phyloP scores from a whole-genome alignment of 2,888 invertebrate species.

The Andrena minutula region DNA sequence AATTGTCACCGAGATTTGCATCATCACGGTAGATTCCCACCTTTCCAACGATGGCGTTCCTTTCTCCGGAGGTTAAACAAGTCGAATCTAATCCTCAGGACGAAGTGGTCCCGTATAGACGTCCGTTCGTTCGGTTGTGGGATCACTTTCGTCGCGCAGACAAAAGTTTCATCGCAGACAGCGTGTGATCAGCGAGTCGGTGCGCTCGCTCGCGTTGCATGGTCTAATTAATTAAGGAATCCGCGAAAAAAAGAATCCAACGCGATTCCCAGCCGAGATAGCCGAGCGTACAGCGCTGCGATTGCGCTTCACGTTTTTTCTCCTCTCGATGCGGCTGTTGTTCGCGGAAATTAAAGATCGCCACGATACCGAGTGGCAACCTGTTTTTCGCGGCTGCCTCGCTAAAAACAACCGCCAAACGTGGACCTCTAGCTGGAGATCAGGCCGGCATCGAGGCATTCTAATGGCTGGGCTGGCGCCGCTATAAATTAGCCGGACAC shows the following conservation, averaged over 20 bases:
- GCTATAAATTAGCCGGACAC: slow-evolving; percentile 41
- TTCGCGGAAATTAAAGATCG: slow-evolving; percentile 24
- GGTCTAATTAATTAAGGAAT: slow-evolving; percentile 64
- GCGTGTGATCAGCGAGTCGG: slow-evolving; percentile 63
- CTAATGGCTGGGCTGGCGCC: slow-evolving; percentile 42
- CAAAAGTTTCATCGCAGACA: slow-evolving; percentile 37
- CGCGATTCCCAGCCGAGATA: slow-evolving; percentile 56
- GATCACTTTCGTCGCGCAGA: slow-evolving; percentile 55
- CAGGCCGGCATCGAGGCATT: slow-evolving; percentile 1
- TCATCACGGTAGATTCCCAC: too few species aligned
- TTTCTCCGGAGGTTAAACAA: not conserved
- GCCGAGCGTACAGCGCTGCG: not conserved
- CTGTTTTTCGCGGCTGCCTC: not conserved
- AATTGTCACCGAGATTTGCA: too few species aligned
- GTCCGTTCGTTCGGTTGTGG: slow-evolving; percentile 40
- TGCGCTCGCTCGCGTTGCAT: slow-evolving; percentile 28
- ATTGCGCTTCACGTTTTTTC: slow-evolving; percentile 20
- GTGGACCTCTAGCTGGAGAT: not conserved
- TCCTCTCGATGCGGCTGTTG: not conserved
- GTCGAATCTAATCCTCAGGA: slow-evolving; percentile 14
- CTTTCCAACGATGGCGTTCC: too few species aligned
- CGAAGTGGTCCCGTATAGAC: slow-evolving; percentile 36
- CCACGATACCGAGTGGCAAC: not conserved
- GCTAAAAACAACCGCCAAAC: slow-evolving; percentile 9
- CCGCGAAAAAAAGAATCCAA: slow-evolving; percentile 57